These are phyloP conservation scores for Coptotermes formosanus DNA, from an alignment of 1,140 invertebrate genomes.

Conservation along the genomic window DNA sequence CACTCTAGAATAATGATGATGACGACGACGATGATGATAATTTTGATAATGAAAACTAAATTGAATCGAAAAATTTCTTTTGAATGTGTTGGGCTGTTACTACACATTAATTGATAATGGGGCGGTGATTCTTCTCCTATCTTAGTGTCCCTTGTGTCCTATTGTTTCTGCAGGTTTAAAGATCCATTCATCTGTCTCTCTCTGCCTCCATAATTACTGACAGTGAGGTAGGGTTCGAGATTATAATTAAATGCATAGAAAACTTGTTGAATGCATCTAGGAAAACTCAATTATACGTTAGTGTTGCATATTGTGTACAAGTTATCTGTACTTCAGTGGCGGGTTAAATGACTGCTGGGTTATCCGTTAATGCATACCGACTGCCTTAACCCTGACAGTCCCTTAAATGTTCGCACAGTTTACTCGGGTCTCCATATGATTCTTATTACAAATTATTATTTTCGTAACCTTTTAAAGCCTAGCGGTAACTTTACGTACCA, in stretches of 20 bases:
- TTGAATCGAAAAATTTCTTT: not conserved
- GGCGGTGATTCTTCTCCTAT: not conserved
- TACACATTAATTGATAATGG: not conserved
- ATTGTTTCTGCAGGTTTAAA: not conserved
- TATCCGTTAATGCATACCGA: too few relatives aligned
- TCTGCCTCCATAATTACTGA: not conserved
- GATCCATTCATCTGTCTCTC: not conserved
- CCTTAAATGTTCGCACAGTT: too few relatives aligned
- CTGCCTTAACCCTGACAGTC: too few relatives aligned
- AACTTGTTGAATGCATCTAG: constrained; percentile 5
- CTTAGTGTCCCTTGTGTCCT: not conserved
- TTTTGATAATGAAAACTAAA: not conserved
- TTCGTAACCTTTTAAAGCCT: too few relatives aligned
- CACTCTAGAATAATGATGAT: not conserved
- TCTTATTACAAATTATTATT: too few relatives aligned
- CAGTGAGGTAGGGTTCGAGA: not conserved
- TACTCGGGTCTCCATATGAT: too few relatives aligned
- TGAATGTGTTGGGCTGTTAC: not conserved
- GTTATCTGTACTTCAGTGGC: not conserved
- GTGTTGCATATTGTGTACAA: not conserved
- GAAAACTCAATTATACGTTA: constrained; percentile 15
- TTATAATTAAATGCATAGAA: constrained; percentile 20
- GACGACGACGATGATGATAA: not conserved
- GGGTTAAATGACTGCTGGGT: not conserved
- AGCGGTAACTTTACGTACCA: too few relatives aligned